Percentiles rank a stretch among this genome's conserved stretches.
Conservation (phyloP, 2,113 vertebrate genomes). For the Pongo pygmaeus region DNA sequence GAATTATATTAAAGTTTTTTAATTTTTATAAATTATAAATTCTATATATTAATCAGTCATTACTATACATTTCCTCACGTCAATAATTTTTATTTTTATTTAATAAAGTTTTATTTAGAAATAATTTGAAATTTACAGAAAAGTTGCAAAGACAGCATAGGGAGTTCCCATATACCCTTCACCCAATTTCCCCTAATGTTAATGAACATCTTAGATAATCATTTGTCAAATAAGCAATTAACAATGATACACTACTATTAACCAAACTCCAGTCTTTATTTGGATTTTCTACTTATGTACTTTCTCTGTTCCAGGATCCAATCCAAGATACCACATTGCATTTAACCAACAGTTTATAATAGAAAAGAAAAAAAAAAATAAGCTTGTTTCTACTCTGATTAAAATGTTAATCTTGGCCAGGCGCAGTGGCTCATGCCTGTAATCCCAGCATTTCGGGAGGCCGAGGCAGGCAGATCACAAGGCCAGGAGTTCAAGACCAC, state of each 20-base stretch:
- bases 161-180: background rate
- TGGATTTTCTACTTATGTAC: background rate
- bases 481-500: background rate
- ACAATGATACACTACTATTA: background rate
- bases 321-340: background rate
- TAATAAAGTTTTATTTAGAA: background rate
- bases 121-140: slow-evolving; percentile 7
- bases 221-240: slow-evolving; percentile 23
- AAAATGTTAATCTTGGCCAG: background rate
- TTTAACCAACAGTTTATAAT: background rate
- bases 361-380: background rate
- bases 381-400: background rate
- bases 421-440: background rate
- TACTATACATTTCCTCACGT: background rate
- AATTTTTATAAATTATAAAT: background rate
- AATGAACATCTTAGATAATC: background rate
- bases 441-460: background rate
- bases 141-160: background rate
- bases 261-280: background rate
- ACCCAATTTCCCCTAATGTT: background rate
- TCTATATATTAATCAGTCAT: background rate
- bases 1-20: background rate
- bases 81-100: background rate
- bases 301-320: background rate
- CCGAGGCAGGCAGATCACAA: background rate